Percentiles rank a stretch among this genome's conserved stretches.
Evolutionary conservation across 2,888 invertebrate species (phyloP).

Genomic region (Pardosa pseudoannulata): DNA sequence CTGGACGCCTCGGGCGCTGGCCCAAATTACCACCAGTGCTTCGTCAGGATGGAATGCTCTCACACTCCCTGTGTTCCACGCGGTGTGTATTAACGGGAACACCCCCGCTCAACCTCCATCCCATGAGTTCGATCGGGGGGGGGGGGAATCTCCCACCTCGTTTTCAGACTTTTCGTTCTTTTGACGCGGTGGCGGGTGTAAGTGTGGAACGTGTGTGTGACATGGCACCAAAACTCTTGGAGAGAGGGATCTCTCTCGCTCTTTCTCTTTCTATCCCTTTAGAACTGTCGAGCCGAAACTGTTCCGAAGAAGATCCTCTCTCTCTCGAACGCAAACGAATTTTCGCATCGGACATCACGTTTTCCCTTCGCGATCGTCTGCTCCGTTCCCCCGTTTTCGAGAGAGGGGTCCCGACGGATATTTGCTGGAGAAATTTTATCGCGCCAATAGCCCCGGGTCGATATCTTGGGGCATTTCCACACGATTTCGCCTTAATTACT

Average conservation of each 20-base stretch:
- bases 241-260: no score
- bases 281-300: background rate
- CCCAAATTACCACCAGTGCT: constrained; percentile 58
- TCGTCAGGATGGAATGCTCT: constrained; percentile 44
- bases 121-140: constrained; percentile 4
- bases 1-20: constrained; percentile 31
- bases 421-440: constrained; percentile 69
- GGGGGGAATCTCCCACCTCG: constrained; percentile 15
- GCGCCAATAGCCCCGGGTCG: constrained; percentile 37
- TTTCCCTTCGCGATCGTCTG: background rate
- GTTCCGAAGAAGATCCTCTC: background rate
- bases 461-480: constrained; percentile 51
- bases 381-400: no score
- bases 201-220: no score
- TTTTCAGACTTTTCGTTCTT: constrained; percentile 20
- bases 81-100: constrained; percentile 26
- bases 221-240: no score
- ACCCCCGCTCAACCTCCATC: constrained; percentile 22
- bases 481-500: constrained; percentile 63
- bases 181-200: background rate
- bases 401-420: constrained; percentile 5
- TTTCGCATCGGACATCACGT: constrained; percentile 37
- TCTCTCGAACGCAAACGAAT: background rate
- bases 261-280: no score
- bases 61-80: background rate